A percentile compares a stretch with the other conserved stretches of the same genome.
phyloP scores from a whole-genome alignment of 2,797 vertebrate genomes.

The Sebastes vulpes region DNA sequence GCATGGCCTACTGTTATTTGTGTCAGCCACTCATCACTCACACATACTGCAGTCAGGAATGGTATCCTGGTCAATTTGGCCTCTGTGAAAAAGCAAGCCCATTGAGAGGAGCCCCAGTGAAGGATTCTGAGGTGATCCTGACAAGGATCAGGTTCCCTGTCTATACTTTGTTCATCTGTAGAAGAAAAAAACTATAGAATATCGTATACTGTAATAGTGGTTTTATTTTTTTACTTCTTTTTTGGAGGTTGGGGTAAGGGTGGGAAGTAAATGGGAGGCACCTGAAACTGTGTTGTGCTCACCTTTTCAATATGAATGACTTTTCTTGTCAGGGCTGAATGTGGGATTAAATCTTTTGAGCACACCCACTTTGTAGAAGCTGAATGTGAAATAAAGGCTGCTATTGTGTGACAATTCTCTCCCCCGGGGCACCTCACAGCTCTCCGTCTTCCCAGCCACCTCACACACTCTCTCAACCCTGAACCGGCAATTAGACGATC shows the following conservation, averaged over 20 bases:
- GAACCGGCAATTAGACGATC: constrained; percentile 74
- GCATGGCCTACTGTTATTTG: constrained; percentile 62
- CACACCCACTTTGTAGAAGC: constrained; percentile 81
- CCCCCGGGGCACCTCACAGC: constrained; percentile 60
- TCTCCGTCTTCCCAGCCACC: constrained; percentile 58
- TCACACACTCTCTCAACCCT: constrained; percentile 68
- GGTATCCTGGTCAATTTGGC: constrained; percentile 54
- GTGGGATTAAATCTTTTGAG: constrained; percentile 83
- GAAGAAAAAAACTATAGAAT: constrained; percentile 10
- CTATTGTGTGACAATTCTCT: constrained; percentile 75
- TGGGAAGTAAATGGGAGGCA: constrained; percentile 51
- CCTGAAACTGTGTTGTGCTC: constrained; percentile 80
- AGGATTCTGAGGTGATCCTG: constrained; percentile 57
- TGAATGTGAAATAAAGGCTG: constrained; percentile 82
- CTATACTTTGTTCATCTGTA: constrained; percentile 25
- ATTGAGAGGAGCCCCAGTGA: constrained; percentile 43
- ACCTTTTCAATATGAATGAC: constrained; percentile 82
- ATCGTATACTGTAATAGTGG: constrained; percentile 28
- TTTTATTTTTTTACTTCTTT: constrained; percentile 24
- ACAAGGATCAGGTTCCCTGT: constrained; percentile 65
- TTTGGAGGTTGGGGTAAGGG: constrained; percentile 24
- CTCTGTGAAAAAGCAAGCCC: constrained; percentile 41
- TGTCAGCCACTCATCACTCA: constrained; percentile 66
- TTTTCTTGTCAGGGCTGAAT: constrained; percentile 81
- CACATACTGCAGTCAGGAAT: constrained; percentile 56